Base-by-base conservation (phyloP, 2,888 invertebrate genomes). In the Platycheirus albimanus region DNA sequence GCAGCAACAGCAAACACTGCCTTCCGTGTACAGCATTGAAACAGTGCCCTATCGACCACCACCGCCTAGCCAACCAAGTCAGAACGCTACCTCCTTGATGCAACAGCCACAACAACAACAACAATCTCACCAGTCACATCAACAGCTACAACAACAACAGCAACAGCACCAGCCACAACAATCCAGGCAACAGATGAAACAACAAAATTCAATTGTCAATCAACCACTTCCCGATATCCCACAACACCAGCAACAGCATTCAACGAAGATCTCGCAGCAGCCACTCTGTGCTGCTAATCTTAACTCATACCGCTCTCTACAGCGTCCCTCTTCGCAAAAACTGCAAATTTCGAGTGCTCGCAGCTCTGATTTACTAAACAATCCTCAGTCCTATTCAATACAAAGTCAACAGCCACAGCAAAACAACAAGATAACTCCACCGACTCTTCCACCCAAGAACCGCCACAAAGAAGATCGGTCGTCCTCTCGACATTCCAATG, bases 231-330 rank as follows among this genome's bases (percentile, higher is more conserved):
- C 91, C 8, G 91, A 91, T 58, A 91, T 91, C 61, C 91, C 91
- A 10, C 88, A 88, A 20, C 75, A 71, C 7, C 76, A 75, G 43
- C 75, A 24, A 17, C 81, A 76, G 43, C 70, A 72, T 51, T 64
- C 86, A 64, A 87, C 90, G 1, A 90, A 91, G 86, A 91, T 90
- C 77, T 88, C 89, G n/a, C 88, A 90, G 58, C 91, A 91, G 85
- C 91, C 91, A 17, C 85, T 91, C 24, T 91, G 90, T 70, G 91
- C 90, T 3, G 90, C 91, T 47, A 91, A 93, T 63, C 88, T 93
- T 5, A 90, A 90, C 36, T 93, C 93, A 85, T 93, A 93, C 88
- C 91, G 93, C 49, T 93, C 93, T 20, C 88, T 93, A 52, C 93
- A 93, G 86, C 90, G 93, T 0, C 93, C 93, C 0, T 88, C 90